Conservation (phyloP, 1,140 invertebrate genomes). For the Anastatus disparis region DNA sequence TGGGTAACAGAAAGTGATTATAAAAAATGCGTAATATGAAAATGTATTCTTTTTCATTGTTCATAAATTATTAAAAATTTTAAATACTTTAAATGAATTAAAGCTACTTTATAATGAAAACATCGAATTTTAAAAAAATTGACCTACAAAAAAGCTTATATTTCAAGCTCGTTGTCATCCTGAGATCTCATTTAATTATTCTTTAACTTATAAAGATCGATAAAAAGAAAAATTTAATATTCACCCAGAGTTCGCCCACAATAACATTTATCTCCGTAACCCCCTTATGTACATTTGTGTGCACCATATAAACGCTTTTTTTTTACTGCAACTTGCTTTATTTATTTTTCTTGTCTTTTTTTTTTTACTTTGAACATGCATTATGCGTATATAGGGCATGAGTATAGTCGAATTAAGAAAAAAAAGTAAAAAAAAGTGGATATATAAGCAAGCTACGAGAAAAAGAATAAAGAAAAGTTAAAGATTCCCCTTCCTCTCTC, state of each 20-base stretch:
- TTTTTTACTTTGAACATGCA: slow-evolving; percentile 22
- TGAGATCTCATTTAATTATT: slow-evolving; percentile 11
- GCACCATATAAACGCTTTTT: no score
- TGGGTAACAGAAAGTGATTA: no score
- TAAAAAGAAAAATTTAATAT: slow-evolving; percentile 11
- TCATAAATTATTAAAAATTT: no score
- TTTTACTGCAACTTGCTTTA: not conserved
- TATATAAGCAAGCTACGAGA: slow-evolving; percentile 30
- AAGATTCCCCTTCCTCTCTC: not conserved
- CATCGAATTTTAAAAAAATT: slow-evolving; percentile 11
- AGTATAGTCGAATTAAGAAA: slow-evolving; percentile 34
- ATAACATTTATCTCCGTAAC: slow-evolving; percentile 23
- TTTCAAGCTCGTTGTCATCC: slow-evolving; percentile 21
- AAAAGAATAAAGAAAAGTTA: slow-evolving; percentile 25
- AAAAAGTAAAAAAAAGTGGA: slow-evolving; percentile 34
- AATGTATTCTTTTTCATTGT: no score
- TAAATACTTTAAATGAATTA: no score
- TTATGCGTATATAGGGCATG: slow-evolving; percentile 28
- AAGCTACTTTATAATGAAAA: not conserved
- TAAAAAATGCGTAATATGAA: no score
- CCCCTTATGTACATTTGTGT: not conserved
- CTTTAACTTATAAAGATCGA: not conserved
- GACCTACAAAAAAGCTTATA: slow-evolving; percentile 26
- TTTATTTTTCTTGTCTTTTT: no score
- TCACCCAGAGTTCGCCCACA: slow-evolving; percentile 1